phyloP scores from a whole-genome alignment of 2,888 invertebrate genomes.

The Augochlorella aurata region DNA sequence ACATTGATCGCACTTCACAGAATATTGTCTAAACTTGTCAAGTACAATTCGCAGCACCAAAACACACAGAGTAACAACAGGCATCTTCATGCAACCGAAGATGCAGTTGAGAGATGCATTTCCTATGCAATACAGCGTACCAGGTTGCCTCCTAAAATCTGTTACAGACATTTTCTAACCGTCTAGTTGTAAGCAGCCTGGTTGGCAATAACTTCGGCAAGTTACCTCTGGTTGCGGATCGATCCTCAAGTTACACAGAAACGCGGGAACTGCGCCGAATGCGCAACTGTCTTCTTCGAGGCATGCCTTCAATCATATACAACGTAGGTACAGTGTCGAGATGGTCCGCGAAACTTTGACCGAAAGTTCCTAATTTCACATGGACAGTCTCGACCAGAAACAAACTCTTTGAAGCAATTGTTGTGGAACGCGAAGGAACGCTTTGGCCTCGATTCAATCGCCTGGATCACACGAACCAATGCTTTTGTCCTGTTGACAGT shows the following conservation, averaged over 20 bases:
- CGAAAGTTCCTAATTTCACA: conserved; percentile 12
- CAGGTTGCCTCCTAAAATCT: background rate
- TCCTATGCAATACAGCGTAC: background rate
- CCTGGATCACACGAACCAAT: conserved; percentile 7
- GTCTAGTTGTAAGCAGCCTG: background rate
- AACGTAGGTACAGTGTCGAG: background rate
- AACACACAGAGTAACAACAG: background rate
- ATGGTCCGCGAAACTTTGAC: conserved; percentile 10
- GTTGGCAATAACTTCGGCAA: conserved; percentile 14
- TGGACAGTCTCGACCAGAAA: conserved; percentile 17
- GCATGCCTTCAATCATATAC: background rate
- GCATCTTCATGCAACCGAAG: background rate
- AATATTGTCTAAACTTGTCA: no score
- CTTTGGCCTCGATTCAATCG: conserved; percentile 17
- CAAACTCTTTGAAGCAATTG: conserved; percentile 3
- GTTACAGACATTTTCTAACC: conserved; percentile 10
- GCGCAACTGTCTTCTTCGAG: background rate
- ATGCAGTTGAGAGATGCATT: background rate
- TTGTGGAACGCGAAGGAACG: conserved; percentile 20
- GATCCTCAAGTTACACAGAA: conserved; percentile 20
- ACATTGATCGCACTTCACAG: no score
- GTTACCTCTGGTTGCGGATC: conserved; percentile 12
- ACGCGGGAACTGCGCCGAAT: background rate
- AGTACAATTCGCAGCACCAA: no score
- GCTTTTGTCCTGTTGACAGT: background rate